Evolutionary conservation across 2,113 vertebrate genomes (phyloP), one percentile per base, ranked within the genome.

Genomic region (Sinocyclocheilus rhinocerous): DNA sequence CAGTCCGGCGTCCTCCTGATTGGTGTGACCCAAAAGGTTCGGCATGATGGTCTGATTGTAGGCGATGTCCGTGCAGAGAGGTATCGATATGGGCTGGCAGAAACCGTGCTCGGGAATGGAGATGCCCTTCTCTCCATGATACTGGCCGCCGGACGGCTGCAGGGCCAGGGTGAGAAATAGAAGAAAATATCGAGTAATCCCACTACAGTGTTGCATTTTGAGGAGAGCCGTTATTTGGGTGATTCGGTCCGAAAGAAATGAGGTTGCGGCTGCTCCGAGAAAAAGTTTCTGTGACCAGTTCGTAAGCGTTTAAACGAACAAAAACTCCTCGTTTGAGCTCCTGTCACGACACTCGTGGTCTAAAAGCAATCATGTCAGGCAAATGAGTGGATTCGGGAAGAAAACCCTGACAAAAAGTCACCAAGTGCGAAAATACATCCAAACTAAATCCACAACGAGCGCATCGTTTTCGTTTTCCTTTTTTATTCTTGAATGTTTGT

Each of bases 41-140:
- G 97, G 97, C 96, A 97, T 95, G 91, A 97, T 97, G 90, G 97
- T 97, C 93, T 97, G 97, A 91, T 97, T 97, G 92, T 97, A 97
- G 84, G 97, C 96, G 88, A 97, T 97, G 93, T 97, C 97, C 73
- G 97, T 97, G 93, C 97, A 97, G 11, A 97, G 93, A 7, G 97
- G 97, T 87, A 97, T 97, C 81, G 97, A 97, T 85, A 97, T 97
- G 86, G 96, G 96, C 84, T 97, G 97, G 85, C 97, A 97, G 89
- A 97, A 97, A 24, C 97, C 97, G 89, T 97, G 97, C 81, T 97
- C 97, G 1, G 97, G 97, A 16, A 97, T 92, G 0, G 97, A 97
- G 87, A 97, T 97, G 22, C 96, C 97, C 75, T 95, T 96, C 79
- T 97, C 97, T 4, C 96, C 96, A 57, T 96, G 95, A 85, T 96